These are phyloP conservation scores for Drosophila leonis DNA, from an alignment of 2,888 invertebrate species.

Conservation along the genomic window DNA sequence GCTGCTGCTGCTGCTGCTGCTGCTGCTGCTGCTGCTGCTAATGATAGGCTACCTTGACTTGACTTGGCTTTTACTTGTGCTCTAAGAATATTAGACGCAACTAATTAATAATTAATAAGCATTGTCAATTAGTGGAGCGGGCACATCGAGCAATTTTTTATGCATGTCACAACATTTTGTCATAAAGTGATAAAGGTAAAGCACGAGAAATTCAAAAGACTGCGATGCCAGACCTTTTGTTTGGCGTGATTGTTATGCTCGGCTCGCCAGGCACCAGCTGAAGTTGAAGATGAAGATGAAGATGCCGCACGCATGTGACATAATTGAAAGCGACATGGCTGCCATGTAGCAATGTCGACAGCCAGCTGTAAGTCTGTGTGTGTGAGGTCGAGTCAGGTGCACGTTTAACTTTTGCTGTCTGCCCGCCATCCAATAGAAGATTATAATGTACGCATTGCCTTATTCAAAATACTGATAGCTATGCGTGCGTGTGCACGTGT, in stretches of 20 bases:
- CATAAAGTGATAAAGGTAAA: constrained; percentile 76
- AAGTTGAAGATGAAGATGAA: constrained; percentile 52
- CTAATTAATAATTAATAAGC: constrained; percentile 78
- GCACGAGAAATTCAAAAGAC: constrained; percentile 63
- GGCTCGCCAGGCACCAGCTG: constrained; percentile 21
- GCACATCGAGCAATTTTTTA: constrained; percentile 46
- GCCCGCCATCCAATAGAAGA: constrained; percentile 60
- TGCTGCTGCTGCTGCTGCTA: constrained; percentile 7
- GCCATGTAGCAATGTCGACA: constrained; percentile 51
- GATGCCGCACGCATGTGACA: constrained; percentile 71
- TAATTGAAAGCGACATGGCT: constrained; percentile 75
- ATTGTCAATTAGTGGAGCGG: constrained; percentile 66
- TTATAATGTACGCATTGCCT: constrained; percentile 77
- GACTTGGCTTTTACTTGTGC: constrained; percentile 19
- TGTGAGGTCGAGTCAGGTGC: constrained; percentile 42
- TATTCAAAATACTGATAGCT: constrained; percentile 66
- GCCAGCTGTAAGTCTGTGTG: not conserved
- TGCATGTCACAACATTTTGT: constrained; percentile 72
- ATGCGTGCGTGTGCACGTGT: constrained; percentile 4
- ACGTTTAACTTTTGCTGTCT: constrained; percentile 55
- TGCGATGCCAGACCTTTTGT: constrained; percentile 32
- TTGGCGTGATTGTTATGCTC: constrained; percentile 64
- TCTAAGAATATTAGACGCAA: constrained; percentile 42
- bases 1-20: not conserved
- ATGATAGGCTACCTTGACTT: constrained; percentile 5